A percentile compares a stretch with the other conserved stretches of the same genome.
Conservation (phyloP, 2,888 invertebrate species). For the Clistopyga incitator region DNA sequence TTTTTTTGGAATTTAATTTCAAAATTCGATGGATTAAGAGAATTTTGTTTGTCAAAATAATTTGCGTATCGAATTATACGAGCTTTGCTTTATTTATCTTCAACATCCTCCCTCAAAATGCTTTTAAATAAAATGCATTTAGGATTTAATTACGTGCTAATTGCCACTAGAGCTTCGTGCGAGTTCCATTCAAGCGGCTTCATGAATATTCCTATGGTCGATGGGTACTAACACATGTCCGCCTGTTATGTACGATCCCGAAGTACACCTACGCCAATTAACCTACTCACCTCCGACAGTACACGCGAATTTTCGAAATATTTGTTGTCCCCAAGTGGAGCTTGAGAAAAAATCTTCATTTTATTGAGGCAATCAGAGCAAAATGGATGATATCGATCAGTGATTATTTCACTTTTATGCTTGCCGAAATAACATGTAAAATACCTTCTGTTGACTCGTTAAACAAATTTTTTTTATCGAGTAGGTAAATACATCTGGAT, state of each 20-base stretch:
- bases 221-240: not conserved
- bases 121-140: conserved; percentile 5
- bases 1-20: not conserved
- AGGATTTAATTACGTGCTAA: conserved; percentile 13
- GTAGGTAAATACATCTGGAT: too few species aligned
- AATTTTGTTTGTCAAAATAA: not conserved
- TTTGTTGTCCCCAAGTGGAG: not conserved
- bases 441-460: too few species aligned
- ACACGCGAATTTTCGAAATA: not conserved
- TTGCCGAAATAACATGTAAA: too few species aligned
- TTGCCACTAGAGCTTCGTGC: not conserved
- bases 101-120: not conserved
- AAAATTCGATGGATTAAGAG: not conserved
- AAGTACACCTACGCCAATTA: not conserved
- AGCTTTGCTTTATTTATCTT: not conserved
- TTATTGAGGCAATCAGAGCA: not conserved
- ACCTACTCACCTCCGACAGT: not conserved
- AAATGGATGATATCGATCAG: too few species aligned
- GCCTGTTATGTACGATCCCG: not conserved
- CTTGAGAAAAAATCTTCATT: not conserved
- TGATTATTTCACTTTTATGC: too few species aligned
- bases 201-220: conserved; percentile 17
- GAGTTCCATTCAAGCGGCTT: not conserved
- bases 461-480: too few species aligned
- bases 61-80: not conserved